Conservation (phyloP, 2,113 vertebrate species). For the Zosterops pallidus region DNA sequence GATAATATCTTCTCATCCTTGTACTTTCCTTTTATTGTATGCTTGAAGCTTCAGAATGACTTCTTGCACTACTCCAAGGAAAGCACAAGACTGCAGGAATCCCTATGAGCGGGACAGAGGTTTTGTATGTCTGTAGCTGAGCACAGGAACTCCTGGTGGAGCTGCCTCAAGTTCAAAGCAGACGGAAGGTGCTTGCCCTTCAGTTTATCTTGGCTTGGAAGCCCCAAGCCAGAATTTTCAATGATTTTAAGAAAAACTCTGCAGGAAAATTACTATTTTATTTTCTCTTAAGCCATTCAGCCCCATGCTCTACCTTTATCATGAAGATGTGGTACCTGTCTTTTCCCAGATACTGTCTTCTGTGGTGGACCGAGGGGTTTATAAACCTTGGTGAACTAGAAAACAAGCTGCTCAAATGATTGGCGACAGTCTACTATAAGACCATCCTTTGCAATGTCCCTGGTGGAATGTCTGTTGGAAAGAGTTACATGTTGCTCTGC, state of each 20-base stretch:
- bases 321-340: accelerated
- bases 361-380: neutral
- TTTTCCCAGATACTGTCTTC: neutral
- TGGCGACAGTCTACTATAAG: neutral
- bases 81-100: neutral
- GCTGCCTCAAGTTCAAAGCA: neutral
- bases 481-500: neutral
- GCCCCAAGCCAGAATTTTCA: neutral
- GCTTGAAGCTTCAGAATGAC: neutral
- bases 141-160: neutral
- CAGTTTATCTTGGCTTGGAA: neutral
- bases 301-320: neutral
- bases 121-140: neutral
- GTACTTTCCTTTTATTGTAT: neutral
- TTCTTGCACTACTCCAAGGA: neutral
- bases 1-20: neutral
- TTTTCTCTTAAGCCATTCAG: neutral
- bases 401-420: neutral
- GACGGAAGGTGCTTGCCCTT: neutral
- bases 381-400: neutral
- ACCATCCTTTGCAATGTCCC: neutral
- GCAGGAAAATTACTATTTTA: neutral
- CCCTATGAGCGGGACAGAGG: neutral
- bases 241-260: neutral
- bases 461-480: neutral